These are phyloP conservation scores for Parus major DNA, from an alignment of 2,113 vertebrate genomes.

Conservation along the genomic window DNA sequence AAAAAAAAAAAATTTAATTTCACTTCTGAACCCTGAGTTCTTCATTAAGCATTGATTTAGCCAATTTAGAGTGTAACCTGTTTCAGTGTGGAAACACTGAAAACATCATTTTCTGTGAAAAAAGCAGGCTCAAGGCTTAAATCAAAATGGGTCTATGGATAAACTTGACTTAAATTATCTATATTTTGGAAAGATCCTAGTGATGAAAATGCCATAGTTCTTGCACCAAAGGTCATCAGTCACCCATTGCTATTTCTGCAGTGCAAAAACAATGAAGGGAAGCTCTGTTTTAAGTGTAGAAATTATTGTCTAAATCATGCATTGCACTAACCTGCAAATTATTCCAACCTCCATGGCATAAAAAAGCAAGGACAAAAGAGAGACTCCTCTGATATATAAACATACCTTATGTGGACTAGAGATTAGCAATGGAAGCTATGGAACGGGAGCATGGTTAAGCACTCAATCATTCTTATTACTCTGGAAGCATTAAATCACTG, in stretches of 20 bases:
- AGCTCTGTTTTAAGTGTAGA: neutral
- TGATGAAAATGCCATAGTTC: neutral
- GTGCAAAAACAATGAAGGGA: neutral
- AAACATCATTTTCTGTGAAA: neutral
- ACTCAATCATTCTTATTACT: neutral
- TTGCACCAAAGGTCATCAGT: neutral
- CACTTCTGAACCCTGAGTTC: neutral
- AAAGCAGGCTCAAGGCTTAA: neutral
- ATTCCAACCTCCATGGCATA: neutral
- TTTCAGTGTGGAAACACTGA: neutral
- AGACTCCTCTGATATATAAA: neutral
- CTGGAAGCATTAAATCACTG: slow-evolving; percentile 20
- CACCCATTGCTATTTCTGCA: neutral
- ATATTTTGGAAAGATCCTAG: neutral
- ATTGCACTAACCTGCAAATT: neutral
- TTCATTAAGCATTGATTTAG: neutral
- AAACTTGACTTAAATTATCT: neutral
- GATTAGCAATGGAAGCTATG: neutral
- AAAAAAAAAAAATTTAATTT: neutral
- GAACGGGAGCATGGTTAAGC: neutral
- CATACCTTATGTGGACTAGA: neutral
- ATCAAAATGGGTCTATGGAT: neutral
- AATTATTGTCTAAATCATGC: neutral
- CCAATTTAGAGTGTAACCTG: neutral
- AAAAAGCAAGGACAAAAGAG: neutral